Evolutionary conservation across 2,888 invertebrate genomes (phyloP), one percentile per base, ranked within the genome.

Genomic region (Netelia inedita): DNA sequence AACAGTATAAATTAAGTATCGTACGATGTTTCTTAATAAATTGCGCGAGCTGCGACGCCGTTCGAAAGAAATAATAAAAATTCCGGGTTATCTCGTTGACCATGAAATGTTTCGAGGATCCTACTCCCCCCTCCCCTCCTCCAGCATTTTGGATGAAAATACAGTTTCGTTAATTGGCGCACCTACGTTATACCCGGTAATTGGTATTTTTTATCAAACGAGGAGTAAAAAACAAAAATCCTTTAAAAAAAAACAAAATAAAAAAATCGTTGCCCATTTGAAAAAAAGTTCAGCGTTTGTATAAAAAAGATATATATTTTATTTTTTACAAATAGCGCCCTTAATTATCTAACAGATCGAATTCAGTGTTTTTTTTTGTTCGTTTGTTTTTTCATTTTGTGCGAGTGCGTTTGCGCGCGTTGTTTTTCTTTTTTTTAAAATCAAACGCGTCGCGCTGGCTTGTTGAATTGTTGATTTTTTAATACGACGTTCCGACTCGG

Each of bases 381-480:
- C 5, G 9, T 63, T 41, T n/a, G n/a, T 21, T 35, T 35, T 16
- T 11, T 55, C 8, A 28, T 28, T 28, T 28, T 28, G 28, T 28
- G 28, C 28, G 28, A 28, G 5, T 28, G 28, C 5, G 5, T 28
- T 28, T 28, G 28, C 3, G 28, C 3, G 28, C 28, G 16, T 41
- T 16, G 21, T 11, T 8, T 11, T 23, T n/a, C 1, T n/a, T 5
- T 2, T 68, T 53, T 0, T 2, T 8, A 53, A 16, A 14, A 68
- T 85, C 53, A 85, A 75, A 79, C 75, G 71, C 71, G 74, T 63
- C 79, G 61, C 66, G 55, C 9, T 46, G 69, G 28, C 73, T 66
- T 73, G 46, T 74, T 72, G 11, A 85, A 79, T 19, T 75, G 79
- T 11, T 68, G 74, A 28, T 75, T 78, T 75, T 61, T 71, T 50